Evolutionary conservation across 2,113 vertebrate genomes (phyloP), one percentile per base, ranked within the genome.

Genomic region (Lamprologus ornatipinnis): DNA sequence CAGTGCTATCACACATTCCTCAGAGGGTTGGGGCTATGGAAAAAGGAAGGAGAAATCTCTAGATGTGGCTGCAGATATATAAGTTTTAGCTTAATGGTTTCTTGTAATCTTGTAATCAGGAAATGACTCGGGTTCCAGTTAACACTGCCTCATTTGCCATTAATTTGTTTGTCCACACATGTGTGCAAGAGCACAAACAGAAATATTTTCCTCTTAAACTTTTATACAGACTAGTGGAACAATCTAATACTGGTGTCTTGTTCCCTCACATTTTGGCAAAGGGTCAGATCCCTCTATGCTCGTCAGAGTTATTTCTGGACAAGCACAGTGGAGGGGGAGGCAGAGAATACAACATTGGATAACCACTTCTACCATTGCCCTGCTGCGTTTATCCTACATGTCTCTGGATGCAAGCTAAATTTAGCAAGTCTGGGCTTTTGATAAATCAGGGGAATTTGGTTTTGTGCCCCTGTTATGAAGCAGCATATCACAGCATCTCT

Each of bases 231-330:
- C n/a, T 88, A 35, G 86, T 81, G 88, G 85, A 93, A 87, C 82
- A 80, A 90, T 93, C 89, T 92, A 85, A 92, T 73, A 58, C 80
- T 88, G 87, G 87, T 82, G 89, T 87, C 82, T 86, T 81, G 80
- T 86, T 84, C 87, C 47, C 80, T 89, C 73, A 82, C 89, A 88
- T 90, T 88, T 86, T 87, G 82, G 89, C 87, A 68, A 79, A 84
- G 86, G 89, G 84, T 93, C 89, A 91, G 53, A 86, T 89, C 85
- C 85, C 58, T 75, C 35, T 35, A 12, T 89, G 81, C 87, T 86
- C 12, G 68, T 89, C 84, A 83, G 91, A 92, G 93, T 91, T 95
- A 95, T 95, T 93, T 92, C 37, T 90, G 90, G 92, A 89, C 87
- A 81, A 83, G 26, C 81, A 33, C 53, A 19, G 35, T 9, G 23